Base-by-base conservation (phyloP, 2,797 vertebrate species). In the Clarias pachynema region DNA sequence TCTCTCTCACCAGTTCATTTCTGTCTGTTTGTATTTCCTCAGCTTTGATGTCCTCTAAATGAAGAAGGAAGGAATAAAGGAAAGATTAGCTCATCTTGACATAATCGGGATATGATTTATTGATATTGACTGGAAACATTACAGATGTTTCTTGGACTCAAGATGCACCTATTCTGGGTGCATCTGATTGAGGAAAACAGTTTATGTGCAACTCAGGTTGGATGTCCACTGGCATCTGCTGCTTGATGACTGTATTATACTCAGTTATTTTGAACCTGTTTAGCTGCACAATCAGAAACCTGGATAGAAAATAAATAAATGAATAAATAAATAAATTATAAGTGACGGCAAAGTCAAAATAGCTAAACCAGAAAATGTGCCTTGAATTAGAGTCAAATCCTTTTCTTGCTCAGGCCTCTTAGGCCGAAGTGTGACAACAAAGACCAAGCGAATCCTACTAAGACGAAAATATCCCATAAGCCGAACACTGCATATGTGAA, bases 261-360 rank as follows among this genome's bases (percentile, higher is more conserved):
- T 65, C 8, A 1, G 14, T 49, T 2, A 65, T 1, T 1, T 5
- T 40, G 60, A 44, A 65, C 37, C 78, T 44, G 7, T 65, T 80
- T 26, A 80, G 37, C 15, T 65, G 78, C 60, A 80, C 34, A 65
- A 80, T 80, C 60, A 80, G 24, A 65, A 79, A 80, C 37, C 78
- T 80, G 60, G 14, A 18, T 37, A 65, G 24, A 49, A 65, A 44
- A 65, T 1, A 34, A 34, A 78, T 53, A 14, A 49, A 49, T 2
- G 14, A 49, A 49, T 49, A 40, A 37, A 37, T 37, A 37, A 44
- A 44, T 2, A 44, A 44, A 53, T 53, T 3, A 14, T 14, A 53
- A 53, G 60, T 12, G 60, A 62, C 12, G 60, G 8, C 24, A 62
- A 62, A n/a, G 60, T n/a, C 8, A n/a, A 12, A 62, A 62, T n/a